Evolutionary conservation across 2,888 invertebrate genomes (phyloP).

Genomic region (Cephonodes hylas): DNA sequence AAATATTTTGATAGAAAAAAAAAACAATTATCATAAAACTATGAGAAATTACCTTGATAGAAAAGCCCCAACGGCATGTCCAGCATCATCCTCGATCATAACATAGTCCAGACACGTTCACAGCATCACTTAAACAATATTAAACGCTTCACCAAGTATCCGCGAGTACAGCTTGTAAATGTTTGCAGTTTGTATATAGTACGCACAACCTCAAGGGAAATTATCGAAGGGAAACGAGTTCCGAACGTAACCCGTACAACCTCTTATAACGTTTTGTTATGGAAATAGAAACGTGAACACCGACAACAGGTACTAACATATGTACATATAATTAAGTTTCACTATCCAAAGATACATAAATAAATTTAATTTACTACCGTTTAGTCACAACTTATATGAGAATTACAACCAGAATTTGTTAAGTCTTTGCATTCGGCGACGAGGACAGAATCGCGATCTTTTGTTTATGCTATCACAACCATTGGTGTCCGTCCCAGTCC

Average conservation of each 20-base stretch:
- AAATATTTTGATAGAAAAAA: too few species aligned
- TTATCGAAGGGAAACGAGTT: conserved; percentile 54
- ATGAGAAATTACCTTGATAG: not conserved
- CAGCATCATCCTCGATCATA: conserved; percentile 2
- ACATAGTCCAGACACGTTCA: conserved; percentile 11
- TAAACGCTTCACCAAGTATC: conserved; percentile 39
- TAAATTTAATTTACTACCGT: conserved; percentile 53
- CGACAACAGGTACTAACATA: conserved; percentile 46
- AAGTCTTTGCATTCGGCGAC: conserved; percentile 44
- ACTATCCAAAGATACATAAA: conserved; percentile 51
- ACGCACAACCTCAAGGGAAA: conserved; percentile 76
- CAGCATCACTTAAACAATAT: conserved; percentile 9
- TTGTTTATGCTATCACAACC: conserved; percentile 68
- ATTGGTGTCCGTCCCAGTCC: conserved; percentile 24
- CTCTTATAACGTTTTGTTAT: conserved; percentile 48
- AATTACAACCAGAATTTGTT: conserved; percentile 67
- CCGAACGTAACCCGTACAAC: conserved; percentile 50
- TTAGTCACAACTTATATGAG: conserved; percentile 71
- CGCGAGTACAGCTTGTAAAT: conserved; percentile 55
- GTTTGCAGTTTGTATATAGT: conserved; percentile 60
- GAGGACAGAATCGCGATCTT: conserved; percentile 42
- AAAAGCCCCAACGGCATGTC: not conserved
- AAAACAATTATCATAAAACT: not conserved
- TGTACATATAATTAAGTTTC: conserved; percentile 49
- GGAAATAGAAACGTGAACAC: conserved; percentile 48